Percentiles rank a stretch among this genome's conserved stretches.
These are phyloP conservation scores for Eubasilissa regina DNA, from an alignment of 1,140 invertebrate genomes.

Conservation along the genomic window DNA sequence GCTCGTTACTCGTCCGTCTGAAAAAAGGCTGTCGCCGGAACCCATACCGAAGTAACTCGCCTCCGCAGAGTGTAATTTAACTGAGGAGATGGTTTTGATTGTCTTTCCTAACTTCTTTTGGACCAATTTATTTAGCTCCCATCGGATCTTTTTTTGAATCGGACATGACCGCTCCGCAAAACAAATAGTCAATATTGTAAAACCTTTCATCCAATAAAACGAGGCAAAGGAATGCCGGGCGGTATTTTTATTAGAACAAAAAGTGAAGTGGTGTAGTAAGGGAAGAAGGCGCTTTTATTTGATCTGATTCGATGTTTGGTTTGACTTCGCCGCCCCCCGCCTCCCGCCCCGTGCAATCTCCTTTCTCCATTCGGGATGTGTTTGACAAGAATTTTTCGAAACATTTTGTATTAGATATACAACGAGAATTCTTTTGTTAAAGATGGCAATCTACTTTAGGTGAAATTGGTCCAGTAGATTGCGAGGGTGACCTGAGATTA, in stretches of 20 bases:
- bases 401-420: slow-evolving; percentile 45
- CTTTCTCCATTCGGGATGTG: not conserved
- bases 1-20: too few species aligned
- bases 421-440: slow-evolving; percentile 46
- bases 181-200: slow-evolving; percentile 59
- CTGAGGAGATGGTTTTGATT: slow-evolving; percentile 37
- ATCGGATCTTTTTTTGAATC: slow-evolving; percentile 50
- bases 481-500: slow-evolving; percentile 22
- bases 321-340: slow-evolving; percentile 29
- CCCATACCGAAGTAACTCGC: not conserved
- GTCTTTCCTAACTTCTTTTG: slow-evolving; percentile 43
- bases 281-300: slow-evolving; percentile 57
- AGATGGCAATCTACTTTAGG: slow-evolving; percentile 39
- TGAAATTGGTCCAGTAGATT: slow-evolving; percentile 19
- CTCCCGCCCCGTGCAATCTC: slow-evolving; percentile 9
- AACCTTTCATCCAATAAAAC: slow-evolving; percentile 60
- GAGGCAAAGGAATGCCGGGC: slow-evolving; percentile 57
- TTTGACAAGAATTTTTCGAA: slow-evolving; percentile 37
- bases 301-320: slow-evolving; percentile 61
- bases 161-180: slow-evolving; percentile 48
- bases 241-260: slow-evolving; percentile 61
- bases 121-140: slow-evolving; percentile 48
- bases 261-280: slow-evolving; percentile 36
- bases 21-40: too few species aligned
- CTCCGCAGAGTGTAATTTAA: slow-evolving; percentile 40